Evolutionary conservation across 2,113 vertebrate genomes (phyloP), one percentile per base, ranked within the genome.

Genomic region (Oreochromis niloticus): DNA sequence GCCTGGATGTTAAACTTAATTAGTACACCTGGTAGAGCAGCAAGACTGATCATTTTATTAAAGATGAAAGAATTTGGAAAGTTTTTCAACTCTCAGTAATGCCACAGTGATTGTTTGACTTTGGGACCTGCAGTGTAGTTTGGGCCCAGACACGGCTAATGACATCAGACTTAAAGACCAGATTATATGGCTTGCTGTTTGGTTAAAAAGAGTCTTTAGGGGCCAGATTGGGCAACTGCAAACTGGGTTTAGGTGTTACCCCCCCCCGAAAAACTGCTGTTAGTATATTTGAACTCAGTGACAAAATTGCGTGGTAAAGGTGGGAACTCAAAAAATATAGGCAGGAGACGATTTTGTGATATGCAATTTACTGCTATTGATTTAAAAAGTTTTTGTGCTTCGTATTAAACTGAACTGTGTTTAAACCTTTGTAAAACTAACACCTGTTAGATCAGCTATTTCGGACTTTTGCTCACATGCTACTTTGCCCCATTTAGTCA

Each of bases 361-460:
- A 39, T 39, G 63, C 1, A 13, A 4, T 39, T 68, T 5, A 1
- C 0, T 22, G 34, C 0, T 66, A n/a, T 17, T 66, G 34, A 43
- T 66, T 66, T 66, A 66, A 34, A 34, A 63, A 1, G 34, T 22
- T 39, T 39, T 68, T 68, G 63, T 5, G 63, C 34, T 41, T 68
- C 3, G 1, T 41, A 22, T 8, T 68, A 39, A 41, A 41, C 10
- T 68, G 63, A 68, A 68, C 61, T 39, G 19, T 66, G 61, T 66
- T 66, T 2, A 39, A 22, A 68, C 34, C 11, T 68, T 39, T 41
- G 19, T 41, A 68, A 39, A 22, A 68, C 34, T 68, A 68, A 68
- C 63, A 68, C 63, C 34, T 68, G 17, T 22, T 68, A 68, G 63
- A 3, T 22, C 34, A 68, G 10, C 61, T 68, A 41, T 68, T 68